Evolutionary conservation across 2,888 invertebrate genomes (phyloP).

Genomic region (Physocephala rufipes): DNA sequence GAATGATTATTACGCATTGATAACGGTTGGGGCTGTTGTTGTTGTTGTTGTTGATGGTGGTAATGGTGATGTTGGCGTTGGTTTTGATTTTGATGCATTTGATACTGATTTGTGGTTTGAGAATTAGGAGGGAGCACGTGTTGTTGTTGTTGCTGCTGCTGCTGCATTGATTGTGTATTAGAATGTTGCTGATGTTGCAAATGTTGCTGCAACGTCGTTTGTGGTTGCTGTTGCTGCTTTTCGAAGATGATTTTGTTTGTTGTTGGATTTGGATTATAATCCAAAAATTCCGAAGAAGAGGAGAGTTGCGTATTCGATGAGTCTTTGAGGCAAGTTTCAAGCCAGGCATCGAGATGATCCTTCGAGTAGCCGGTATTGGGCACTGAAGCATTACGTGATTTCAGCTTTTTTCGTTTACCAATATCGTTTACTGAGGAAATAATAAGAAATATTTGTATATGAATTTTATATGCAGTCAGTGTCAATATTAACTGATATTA

Average conservation of each 20-base stretch:
- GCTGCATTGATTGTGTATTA: conserved; percentile 39
- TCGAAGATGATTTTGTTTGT: conserved; percentile 35
- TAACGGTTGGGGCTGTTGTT: conserved; percentile 52
- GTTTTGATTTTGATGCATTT: conserved; percentile 44
- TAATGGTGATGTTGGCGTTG: conserved; percentile 44
- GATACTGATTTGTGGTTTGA: conserved; percentile 32
- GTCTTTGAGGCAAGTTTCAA: conserved; percentile 65
- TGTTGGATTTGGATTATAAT: conserved; percentile 59
- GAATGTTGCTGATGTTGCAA: conserved; percentile 46
- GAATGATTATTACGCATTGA: conserved; percentile 49
- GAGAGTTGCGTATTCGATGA: conserved; percentile 61
- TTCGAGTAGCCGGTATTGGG: conserved; percentile 54
- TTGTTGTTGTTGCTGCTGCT: conserved; percentile 39
- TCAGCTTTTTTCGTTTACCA: conserved; percentile 63
- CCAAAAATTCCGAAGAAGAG: conserved; percentile 64
- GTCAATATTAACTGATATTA: no score
- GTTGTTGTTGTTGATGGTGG: conserved; percentile 41
- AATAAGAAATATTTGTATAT: background rate
- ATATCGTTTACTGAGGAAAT: conserved; percentile 51
- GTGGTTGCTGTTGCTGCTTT: conserved; percentile 37
- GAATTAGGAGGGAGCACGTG: conserved; percentile 32
- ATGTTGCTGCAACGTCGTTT: conserved; percentile 45
- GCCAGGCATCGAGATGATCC: conserved; percentile 65
- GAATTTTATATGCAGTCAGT: no score
- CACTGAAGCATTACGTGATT: conserved; percentile 58